These are phyloP conservation scores for Xestia ashworthii DNA, from an alignment of 2,888 invertebrate genomes.

Conservation along the genomic window DNA sequence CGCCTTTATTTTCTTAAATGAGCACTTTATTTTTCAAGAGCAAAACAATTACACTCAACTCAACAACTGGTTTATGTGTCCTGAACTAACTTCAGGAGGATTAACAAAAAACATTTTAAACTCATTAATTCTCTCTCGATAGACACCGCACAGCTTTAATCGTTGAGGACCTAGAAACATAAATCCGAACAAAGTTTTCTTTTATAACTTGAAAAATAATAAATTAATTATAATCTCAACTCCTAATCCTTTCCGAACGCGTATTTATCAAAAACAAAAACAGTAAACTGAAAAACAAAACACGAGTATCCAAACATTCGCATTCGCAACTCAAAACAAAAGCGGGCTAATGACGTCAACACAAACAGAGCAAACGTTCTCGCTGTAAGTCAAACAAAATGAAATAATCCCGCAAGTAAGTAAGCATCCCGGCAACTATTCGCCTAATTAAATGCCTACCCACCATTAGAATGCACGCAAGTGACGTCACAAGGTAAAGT, in stretches of 20 bases:
- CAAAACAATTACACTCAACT: neutral
- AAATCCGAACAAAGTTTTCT: neutral
- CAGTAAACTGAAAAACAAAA: slow-evolving; percentile 25
- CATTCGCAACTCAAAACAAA: slow-evolving; percentile 46
- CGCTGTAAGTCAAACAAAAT: slow-evolving; percentile 55
- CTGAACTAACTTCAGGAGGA: neutral
- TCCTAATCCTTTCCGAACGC: neutral
- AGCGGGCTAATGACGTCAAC: slow-evolving; percentile 40
- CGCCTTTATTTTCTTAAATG: neutral
- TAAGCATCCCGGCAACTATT: slow-evolving; percentile 50
- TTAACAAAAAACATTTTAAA: neutral
- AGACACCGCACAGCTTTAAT: neutral
- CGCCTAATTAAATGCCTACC: slow-evolving; percentile 63
- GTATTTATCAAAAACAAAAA: slow-evolving; percentile 1
- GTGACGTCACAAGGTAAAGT: slow-evolving; percentile 61
- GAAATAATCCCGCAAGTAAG: slow-evolving; percentile 44
- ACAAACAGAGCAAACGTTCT: slow-evolving; percentile 27
- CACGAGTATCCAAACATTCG: slow-evolving; percentile 21
- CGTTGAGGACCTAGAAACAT: neutral
- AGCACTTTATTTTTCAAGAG: neutral
- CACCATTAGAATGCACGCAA: slow-evolving; percentile 63
- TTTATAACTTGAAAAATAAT: neutral
- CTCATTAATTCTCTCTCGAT: neutral
- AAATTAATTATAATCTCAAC: neutral
- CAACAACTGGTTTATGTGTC: neutral